Evolutionary conservation across 35 echinoderm and acorn worm genomes (phyloP).

Genomic region (Apostichopus japonicus): DNA sequence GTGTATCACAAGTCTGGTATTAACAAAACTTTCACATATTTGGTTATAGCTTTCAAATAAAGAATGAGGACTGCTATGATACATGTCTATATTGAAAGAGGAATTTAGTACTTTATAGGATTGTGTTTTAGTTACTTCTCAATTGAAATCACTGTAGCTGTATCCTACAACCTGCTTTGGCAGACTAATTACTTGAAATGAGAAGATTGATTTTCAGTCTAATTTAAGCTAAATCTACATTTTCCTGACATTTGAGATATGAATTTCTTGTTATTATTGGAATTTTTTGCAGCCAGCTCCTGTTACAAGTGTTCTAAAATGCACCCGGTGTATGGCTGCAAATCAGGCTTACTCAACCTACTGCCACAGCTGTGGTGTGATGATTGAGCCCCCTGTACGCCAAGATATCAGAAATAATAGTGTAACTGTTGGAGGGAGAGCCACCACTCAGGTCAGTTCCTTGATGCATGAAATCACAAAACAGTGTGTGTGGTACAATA

Average conservation of each 20-base stretch:
- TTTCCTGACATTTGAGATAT: neutral
- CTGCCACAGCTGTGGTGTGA: constrained; percentile 92
- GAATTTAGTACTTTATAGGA: no score
- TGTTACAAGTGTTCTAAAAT: constrained; percentile 72
- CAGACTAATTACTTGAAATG: no score
- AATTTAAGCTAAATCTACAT: neutral
- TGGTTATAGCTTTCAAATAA: no score
- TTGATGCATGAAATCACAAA: no score
- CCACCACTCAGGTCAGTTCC: constrained; percentile 73
- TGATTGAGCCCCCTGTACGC: constrained; percentile 79
- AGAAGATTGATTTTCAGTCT: neutral
- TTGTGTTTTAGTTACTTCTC: no score
- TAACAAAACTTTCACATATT: no score
- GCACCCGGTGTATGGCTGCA: constrained; percentile 75
- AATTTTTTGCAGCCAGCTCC: constrained; percentile 72
- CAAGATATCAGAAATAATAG: constrained; percentile 85
- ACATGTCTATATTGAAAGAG: no score
- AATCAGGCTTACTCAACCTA: constrained; percentile 97
- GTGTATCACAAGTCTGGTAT: no score
- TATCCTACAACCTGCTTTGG: no score
- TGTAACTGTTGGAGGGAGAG: constrained; percentile 82
- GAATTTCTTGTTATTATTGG: neutral
- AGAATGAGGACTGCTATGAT: no score
- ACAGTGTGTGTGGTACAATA: no score
- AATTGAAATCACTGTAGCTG: no score